Percentiles rank a stretch among this genome's conserved stretches.
These are phyloP conservation scores for Oxycera nigricornis DNA, from an alignment of 2,888 invertebrate species.

Conservation along the genomic window DNA sequence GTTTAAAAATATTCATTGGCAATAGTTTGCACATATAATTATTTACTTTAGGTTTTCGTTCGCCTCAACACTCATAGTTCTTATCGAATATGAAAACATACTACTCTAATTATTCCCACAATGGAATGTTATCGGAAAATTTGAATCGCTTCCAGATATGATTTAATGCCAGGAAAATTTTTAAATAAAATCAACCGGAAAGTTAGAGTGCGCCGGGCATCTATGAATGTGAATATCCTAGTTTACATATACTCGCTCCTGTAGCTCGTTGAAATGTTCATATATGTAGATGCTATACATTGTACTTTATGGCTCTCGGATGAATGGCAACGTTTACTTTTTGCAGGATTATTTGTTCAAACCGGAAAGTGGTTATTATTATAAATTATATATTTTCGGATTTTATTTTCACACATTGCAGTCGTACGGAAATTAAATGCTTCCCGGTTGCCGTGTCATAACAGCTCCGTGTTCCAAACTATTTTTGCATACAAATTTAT, in stretches of 20 bases:
- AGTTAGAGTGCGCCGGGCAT: constrained; percentile 1
- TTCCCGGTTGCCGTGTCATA: neutral
- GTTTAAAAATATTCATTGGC: too few species aligned
- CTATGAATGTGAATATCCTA: neutral
- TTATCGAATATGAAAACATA: too few species aligned
- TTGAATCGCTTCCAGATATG: constrained; percentile 19
- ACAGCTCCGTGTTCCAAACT: neutral
- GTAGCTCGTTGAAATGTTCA: neutral
- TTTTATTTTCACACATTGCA: constrained; percentile 33
- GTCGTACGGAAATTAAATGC: constrained; percentile 18
- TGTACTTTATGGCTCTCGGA: constrained; percentile 3
- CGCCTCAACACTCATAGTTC: too few species aligned
- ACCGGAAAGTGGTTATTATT: constrained; percentile 39
- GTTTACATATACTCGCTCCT: neutral
- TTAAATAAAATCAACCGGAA: constrained; percentile 29
- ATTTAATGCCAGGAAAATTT: constrained; percentile 20
- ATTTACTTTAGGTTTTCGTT: too few species aligned
- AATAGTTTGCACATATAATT: too few species aligned
- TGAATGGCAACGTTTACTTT: constrained; percentile 10
- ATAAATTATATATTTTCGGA: constrained; percentile 35
- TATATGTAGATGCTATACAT: neutral
- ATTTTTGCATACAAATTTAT: constrained; percentile 34
- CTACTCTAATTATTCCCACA: neutral
- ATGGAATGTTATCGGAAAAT: neutral
- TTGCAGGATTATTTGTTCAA: constrained; percentile 34